phyloP scores from a whole-genome alignment of 2,888 invertebrate genomes.

The Mesorhabditis spiculigera region DNA sequence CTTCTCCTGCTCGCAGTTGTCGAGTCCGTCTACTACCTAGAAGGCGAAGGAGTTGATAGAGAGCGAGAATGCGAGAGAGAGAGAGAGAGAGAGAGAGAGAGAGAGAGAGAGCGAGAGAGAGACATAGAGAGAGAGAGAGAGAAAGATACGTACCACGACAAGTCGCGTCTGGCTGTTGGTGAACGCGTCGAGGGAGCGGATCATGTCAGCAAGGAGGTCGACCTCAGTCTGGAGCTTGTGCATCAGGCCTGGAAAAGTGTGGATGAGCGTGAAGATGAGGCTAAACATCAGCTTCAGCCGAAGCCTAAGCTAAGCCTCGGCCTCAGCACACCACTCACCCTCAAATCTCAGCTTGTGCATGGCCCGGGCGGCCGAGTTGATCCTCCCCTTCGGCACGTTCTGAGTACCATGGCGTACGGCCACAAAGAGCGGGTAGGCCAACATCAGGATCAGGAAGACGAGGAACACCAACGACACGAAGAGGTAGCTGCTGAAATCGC shows the following conservation, averaged over 20 bases:
- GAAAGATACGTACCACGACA: slow-evolving; percentile 83
- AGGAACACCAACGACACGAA: slow-evolving; percentile 22
- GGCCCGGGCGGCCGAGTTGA: slow-evolving; percentile 67
- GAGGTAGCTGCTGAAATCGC: slow-evolving; percentile 18
- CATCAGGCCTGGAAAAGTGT: slow-evolving; percentile 59
- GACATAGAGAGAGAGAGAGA: too few species aligned
- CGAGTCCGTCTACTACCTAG: slow-evolving; percentile 81
- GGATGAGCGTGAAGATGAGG: background rate
- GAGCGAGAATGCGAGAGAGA: too few species aligned
- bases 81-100: too few species aligned
- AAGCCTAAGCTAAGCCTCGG: background rate
- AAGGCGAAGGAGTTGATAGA: too few species aligned
- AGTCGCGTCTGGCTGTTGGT: slow-evolving; percentile 83
- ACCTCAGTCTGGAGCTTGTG: slow-evolving; percentile 65
- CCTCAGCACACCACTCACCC: too few species aligned
- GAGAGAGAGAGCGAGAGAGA: too few species aligned
- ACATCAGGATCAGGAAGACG: slow-evolving; percentile 66
- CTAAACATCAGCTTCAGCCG: too few species aligned
- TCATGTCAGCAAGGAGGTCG: slow-evolving; percentile 79
- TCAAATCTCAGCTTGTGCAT: slow-evolving; percentile 74
- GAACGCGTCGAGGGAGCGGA: slow-evolving; percentile 86
- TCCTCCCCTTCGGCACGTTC: slow-evolving; percentile 76
- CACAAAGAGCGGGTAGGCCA: slow-evolving; percentile 68
- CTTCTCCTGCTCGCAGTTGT: slow-evolving; percentile 77
- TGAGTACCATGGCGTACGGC: slow-evolving; percentile 13